Evolutionary conservation across 2,888 invertebrate species (phyloP), one percentile per base, ranked within the genome.

Genomic region (Lobophora halterata): DNA sequence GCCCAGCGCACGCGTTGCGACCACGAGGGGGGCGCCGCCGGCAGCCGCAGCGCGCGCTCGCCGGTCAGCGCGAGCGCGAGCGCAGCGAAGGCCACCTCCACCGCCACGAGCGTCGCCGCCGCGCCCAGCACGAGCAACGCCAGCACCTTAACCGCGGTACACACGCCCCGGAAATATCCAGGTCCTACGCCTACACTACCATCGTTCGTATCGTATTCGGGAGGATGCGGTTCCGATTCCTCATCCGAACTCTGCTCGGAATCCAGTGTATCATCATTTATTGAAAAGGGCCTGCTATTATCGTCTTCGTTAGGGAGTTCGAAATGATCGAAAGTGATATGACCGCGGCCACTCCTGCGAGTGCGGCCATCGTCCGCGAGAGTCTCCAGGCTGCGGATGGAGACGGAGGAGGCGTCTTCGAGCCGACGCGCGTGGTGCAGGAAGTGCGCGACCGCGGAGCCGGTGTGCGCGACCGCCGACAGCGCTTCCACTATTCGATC

Each of bases 331-430:
- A 18, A 41, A 10, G 24, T 30, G 3, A 27, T 10, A 7, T 34
- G 20, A 30, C 38, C 43, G 3, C 27, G 17, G 5, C 27, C 10
- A 1, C 19, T 20, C 9, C n/a, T 5, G 18, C 40, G 40, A 20
- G 35, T 36, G n/a, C 40, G 20, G 6, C 32, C 51, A 8, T 62
- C 64, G 17, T 60, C 41, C 13, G 52, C 52, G 5, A 61, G 20
- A 1, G 63, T 47, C n/a, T 75, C 78, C 5, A 79, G 40, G 29
- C 71, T 79, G 33, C 72, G 74, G 25, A 83, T 75, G 7, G 85
- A 82, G 4, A 79, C 58, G 1, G 66, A 52, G 1, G 77, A 74
- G 26, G 42, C 49, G 9, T 47, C 49, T 8, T 39, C 37, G 8
- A 10, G 23, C 4, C 7, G 30, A 14, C 52, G 58, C 25, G 63